Conservation (phyloP, 2,797 vertebrate species). For the Selene dorsalis region DNA sequence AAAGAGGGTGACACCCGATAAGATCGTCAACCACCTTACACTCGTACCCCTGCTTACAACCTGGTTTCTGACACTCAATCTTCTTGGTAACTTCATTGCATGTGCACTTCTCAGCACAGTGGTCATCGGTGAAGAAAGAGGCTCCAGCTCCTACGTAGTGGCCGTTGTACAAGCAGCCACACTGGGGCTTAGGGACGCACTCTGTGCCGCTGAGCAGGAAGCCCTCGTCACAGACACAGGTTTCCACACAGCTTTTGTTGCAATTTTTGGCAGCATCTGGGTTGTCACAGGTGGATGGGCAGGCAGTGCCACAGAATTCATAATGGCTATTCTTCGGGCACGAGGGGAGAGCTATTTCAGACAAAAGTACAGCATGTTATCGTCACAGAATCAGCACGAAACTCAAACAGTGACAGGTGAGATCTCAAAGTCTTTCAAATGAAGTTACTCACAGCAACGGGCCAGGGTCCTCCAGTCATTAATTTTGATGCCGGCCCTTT, state of each 20-base stretch:
- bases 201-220: conserved; percentile 72
- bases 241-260: conserved; percentile 78
- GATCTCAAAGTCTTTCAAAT: not conserved
- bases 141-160: conserved; percentile 58
- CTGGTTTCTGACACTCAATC: conserved; percentile 40
- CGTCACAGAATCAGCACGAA: not conserved
- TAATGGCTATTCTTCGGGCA: conserved; percentile 85
- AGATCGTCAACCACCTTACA: conserved; percentile 56
- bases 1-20: conserved; percentile 49
- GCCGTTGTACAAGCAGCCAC: conserved; percentile 79
- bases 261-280: conserved; percentile 52
- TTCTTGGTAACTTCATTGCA: conserved; percentile 51
- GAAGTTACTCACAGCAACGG: conserved; percentile 81
- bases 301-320: conserved; percentile 75
- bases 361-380: conserved; percentile 14
- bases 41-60: conserved; percentile 49
- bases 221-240: conserved; percentile 78
- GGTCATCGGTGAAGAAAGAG: conserved; percentile 75
- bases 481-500: conserved; percentile 69
- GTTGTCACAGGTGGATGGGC: conserved; percentile 79
- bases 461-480: conserved; percentile 76
- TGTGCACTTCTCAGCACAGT: conserved; percentile 68
- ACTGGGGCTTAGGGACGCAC: conserved; percentile 71
- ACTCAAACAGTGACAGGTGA: not conserved
- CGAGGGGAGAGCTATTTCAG: conserved; percentile 34